phyloP scores from a whole-genome alignment of 23 tunicate species.

The Oikopleura vanhoeffeni region DNA sequence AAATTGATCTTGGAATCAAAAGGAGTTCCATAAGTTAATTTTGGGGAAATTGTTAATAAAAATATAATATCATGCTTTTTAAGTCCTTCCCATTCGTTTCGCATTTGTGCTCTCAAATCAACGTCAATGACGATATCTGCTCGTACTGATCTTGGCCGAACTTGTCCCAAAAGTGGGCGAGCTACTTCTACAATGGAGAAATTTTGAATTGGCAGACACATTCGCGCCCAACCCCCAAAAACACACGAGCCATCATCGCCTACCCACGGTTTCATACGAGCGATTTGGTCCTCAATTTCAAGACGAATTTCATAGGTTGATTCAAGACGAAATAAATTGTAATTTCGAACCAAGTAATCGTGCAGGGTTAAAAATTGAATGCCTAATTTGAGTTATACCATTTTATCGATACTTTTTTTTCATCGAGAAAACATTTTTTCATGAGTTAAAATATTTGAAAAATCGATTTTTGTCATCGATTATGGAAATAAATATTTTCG shows the following conservation, averaged over 20 bases:
- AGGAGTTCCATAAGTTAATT: conserved; percentile 16
- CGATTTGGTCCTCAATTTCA: conserved; percentile 61
- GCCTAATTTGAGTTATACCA: no score
- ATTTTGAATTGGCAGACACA: conserved; percentile 79
- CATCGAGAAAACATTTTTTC: no score
- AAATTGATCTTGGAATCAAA: conserved; percentile 31
- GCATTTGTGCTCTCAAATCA: conserved; percentile 21
- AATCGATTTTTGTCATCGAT: no score
- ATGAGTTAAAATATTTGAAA: no score
- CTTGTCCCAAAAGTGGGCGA: conserved; percentile 73
- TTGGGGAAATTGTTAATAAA: conserved; percentile 34
- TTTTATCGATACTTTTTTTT: no score
- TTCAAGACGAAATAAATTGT: conserved; percentile 70
- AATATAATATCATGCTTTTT: conserved; percentile 89
- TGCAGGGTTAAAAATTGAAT: conserved; percentile 89
- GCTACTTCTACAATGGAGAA: conserved; percentile 90
- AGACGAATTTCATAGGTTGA: conserved; percentile 77
- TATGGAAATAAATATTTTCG: no score
- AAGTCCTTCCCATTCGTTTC: conserved; percentile 75
- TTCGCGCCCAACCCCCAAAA: conserved; percentile 89
- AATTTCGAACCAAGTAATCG: conserved; percentile 76
- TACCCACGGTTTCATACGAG: conserved; percentile 48
- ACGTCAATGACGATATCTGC: conserved; percentile 69
- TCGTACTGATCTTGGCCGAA: conserved; percentile 69
- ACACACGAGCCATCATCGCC: conserved; percentile 43